phyloP scores from a whole-genome alignment of 2,888 invertebrate species.

The Dasysyrphus albostriatus region DNA sequence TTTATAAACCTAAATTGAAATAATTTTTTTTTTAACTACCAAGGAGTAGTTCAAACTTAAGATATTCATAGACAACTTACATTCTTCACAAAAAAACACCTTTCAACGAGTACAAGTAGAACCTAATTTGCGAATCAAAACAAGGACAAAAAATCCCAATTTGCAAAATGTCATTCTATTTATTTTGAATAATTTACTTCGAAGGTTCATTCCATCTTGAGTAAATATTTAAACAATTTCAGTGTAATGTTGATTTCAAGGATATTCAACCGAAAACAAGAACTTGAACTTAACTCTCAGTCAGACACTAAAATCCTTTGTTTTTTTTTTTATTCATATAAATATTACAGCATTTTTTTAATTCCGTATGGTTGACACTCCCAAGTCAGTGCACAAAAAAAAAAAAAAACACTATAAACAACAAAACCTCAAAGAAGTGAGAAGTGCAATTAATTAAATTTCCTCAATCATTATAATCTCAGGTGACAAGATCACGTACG shows the following conservation, averaged over 20 bases:
- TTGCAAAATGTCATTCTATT: conserved; percentile 58
- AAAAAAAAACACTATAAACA: neutral
- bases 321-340: neutral
- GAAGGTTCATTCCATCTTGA: conserved; percentile 39
- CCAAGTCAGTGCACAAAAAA: neutral
- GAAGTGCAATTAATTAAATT: conserved; percentile 49
- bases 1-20: no score
- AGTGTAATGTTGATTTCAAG: conserved; percentile 36
- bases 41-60: no score
- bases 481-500: conserved; percentile 60
- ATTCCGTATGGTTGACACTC: conserved; percentile 1
- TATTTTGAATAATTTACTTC: conserved; percentile 53
- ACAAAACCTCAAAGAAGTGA: conserved; percentile 37
- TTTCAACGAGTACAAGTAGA: conserved; percentile 7
- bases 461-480: conserved; percentile 28
- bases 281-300: neutral
- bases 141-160: conserved; percentile 31
- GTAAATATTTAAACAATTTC: conserved; percentile 44
- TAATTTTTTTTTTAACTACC: no score
- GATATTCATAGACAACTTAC: neutral
- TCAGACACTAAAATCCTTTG: conserved; percentile 25
- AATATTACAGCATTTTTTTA: neutral
- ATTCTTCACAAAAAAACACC: neutral
- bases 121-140: conserved; percentile 38
- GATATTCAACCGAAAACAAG: conserved; percentile 34